Evolutionary conservation across 2,113 vertebrate species (phyloP), one percentile per base, ranked within the genome.

Genomic region (Trematomus loennbergii): DNA sequence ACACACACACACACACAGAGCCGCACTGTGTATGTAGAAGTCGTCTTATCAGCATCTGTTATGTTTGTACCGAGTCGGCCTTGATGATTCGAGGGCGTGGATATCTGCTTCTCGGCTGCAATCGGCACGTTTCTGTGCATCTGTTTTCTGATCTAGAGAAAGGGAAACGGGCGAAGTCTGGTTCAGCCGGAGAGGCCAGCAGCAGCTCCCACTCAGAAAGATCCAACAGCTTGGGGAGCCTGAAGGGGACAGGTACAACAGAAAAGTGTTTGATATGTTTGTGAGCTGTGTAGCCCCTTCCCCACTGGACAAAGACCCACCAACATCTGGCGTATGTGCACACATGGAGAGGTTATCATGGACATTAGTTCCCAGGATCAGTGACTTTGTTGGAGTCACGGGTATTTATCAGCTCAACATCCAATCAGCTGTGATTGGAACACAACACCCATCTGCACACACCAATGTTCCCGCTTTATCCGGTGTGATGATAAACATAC

Each of bases 101-200:
- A 45, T 36, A 54, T 60, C 22, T 9, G 75, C 12, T 61, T n/a
- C 18, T 43, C 11, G 12, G 16, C 43, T 60, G 8, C 18, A 73
- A 60, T 45, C 33, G 43, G 54, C 46, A 17, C 12, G 50, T 72
- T 40, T 75, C 5, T 71, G 33, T 70, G 1, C 58, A 1, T 78
- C 36, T 69, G 8, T 25, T 67, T 16, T 46, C 1, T 58, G 33
- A 67, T 89, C 12, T 89, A 98, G 97, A 97, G 88, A 97, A 95
- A 86, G 97, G 96, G 58, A 96, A 96, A 73, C 86, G 94, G 58
- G 96, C 95, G 45, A 96, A 95, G 68, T 94, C 95, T 70, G 88
- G 87, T 59, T 93, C 96, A 20, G 95, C 95, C 5, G 95, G 91
- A 25, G 96, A 96, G 11, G 69, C 82, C 9, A 83, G 81, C 5